These are phyloP conservation scores for Melitaea cinxia DNA, from an alignment of 1,140 invertebrate species.

Conservation along the genomic window DNA sequence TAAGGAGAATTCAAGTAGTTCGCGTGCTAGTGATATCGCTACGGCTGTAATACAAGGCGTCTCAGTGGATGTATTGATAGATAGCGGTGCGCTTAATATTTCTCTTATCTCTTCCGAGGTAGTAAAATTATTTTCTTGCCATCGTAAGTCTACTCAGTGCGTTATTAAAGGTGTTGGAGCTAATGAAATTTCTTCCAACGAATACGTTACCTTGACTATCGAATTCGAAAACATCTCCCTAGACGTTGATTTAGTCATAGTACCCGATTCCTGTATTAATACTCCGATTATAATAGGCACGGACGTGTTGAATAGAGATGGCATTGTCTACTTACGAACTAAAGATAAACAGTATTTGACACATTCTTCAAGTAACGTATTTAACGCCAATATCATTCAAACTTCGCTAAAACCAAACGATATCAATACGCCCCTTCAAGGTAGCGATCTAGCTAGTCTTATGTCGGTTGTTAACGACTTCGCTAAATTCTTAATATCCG, in stretches of 20 bases:
- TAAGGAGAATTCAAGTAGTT: too few species aligned
- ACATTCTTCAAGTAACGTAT: background rate
- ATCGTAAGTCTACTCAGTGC: too few species aligned
- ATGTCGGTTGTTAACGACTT: background rate
- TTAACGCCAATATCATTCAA: background rate
- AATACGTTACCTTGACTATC: background rate
- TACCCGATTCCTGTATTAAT: background rate
- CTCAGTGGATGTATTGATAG: background rate
- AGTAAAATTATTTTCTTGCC: too few species aligned
- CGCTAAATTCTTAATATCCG: background rate
- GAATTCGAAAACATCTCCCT: too few species aligned
- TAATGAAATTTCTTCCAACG: background rate
- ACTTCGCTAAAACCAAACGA: too few species aligned
- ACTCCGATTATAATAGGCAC: conserved; percentile 1
- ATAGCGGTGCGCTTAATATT: too few species aligned
- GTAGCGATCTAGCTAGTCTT: background rate
- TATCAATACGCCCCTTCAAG: background rate
- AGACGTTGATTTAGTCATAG: background rate
- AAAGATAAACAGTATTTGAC: background rate
- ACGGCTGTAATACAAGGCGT: background rate
- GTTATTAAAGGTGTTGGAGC: background rate
- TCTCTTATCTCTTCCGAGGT: too few species aligned
- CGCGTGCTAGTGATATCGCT: too few species aligned
- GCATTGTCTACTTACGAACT: background rate
- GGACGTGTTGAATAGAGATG: conserved; percentile 2